Evolutionary conservation across 1,140 invertebrate species (phyloP).

Genomic region (Bursaphelenchus mucronatus): DNA sequence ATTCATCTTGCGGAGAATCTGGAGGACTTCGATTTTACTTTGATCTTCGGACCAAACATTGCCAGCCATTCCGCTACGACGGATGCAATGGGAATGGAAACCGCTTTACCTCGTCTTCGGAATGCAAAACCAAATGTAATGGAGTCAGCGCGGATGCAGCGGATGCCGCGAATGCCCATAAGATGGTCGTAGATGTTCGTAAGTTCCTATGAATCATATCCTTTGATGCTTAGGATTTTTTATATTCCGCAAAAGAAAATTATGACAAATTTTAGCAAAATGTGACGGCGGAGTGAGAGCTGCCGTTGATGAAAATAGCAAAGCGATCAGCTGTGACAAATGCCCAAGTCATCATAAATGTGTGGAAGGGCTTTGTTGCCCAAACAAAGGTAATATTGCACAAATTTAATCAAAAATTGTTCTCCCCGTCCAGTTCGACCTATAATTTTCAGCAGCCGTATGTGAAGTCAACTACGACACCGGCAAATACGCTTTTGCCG

Average conservation of each 20-base stretch:
- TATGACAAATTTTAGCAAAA: constrained; percentile 44
- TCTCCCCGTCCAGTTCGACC: constrained; percentile 13
- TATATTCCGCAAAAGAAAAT: not conserved
- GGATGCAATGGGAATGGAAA: constrained; percentile 51
- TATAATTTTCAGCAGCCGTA: constrained; percentile 41
- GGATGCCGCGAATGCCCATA: constrained; percentile 28
- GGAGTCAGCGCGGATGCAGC: constrained; percentile 24
- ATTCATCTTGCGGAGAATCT: constrained; percentile 34
- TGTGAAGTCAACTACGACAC: constrained; percentile 56
- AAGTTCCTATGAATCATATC: constrained; percentile 21
- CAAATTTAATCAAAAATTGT: constrained; percentile 21
- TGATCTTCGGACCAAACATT: constrained; percentile 44
- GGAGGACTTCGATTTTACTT: constrained; percentile 47
- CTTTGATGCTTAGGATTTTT: constrained; percentile 4
- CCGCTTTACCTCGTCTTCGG: constrained; percentile 32
- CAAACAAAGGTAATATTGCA: constrained; percentile 49
- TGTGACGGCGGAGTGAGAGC: constrained; percentile 53
- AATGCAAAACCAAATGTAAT: constrained; percentile 36
- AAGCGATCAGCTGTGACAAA: constrained; percentile 36
- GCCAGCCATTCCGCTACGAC: constrained; percentile 54
- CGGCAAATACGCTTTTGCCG: constrained; percentile 45
- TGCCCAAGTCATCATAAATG: constrained; percentile 56
- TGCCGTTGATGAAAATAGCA: constrained; percentile 41
- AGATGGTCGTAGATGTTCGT: constrained; percentile 45
- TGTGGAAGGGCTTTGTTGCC: constrained; percentile 48